Conservation (phyloP, 1,140 invertebrate species). For the Triops longicaudatus region DNA sequence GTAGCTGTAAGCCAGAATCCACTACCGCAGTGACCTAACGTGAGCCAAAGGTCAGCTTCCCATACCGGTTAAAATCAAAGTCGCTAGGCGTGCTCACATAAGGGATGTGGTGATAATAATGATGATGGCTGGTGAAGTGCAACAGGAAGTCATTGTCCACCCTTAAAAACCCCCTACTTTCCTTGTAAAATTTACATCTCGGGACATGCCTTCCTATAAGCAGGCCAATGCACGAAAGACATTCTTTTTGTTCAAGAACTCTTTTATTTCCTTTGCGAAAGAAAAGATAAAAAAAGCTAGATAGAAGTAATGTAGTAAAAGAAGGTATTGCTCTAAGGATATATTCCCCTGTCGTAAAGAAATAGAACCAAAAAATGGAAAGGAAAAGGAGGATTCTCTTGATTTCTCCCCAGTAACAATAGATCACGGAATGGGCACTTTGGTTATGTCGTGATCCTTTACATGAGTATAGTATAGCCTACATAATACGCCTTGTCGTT, state of each 20-base stretch:
- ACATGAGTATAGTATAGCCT: neutral
- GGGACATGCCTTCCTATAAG: neutral
- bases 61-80: conserved; percentile 8
- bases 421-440: neutral
- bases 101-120: neutral
- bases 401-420: neutral
- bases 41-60: conserved; percentile 9
- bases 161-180: conserved; percentile 11
- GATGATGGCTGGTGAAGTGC: neutral
- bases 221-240: neutral
- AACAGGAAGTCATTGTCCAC: conserved; percentile 15
- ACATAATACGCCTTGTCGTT: neutral
- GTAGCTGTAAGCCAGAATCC: neutral
- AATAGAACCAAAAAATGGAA: neutral
- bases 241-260: too few species aligned
- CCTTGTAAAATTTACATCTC: conserved; percentile 8
- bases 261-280: neutral
- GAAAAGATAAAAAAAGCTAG: too few species aligned
- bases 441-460: neutral
- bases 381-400: neutral
- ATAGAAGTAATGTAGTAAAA: too few species aligned
- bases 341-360: neutral
- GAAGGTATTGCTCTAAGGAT: too few species aligned
- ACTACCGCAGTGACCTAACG: conserved; percentile 1
- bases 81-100: neutral